Base-by-base conservation (phyloP, 2,888 invertebrate species). In the Petrolisthes cinctipes region DNA sequence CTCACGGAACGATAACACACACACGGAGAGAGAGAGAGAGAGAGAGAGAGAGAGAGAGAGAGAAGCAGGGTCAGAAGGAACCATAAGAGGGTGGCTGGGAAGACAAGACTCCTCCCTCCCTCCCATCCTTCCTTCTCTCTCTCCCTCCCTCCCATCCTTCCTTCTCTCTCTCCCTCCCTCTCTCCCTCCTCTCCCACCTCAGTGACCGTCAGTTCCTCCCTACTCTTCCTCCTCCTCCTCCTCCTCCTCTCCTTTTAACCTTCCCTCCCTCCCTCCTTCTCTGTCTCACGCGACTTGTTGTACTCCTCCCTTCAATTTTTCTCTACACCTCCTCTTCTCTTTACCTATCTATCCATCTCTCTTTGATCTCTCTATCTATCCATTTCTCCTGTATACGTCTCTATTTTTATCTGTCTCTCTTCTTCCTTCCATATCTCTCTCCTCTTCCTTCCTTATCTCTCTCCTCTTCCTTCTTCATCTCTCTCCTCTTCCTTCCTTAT, bases 181-280 rank as follows among this genome's bases (percentile, higher is more conserved):
- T 9, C 23, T 1, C 1, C 14, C 61, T 61, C 37, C 20, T 20
- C 56, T 23, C 57, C 57, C 66, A n/a, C 2, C n/a, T 6, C 81
- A 9, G 56, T 20, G n/a, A 14, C 57, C 23, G n/a, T 5, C 14
- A 4, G n/a, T 23, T 54, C 80, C 5, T 17, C 57, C 20, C 56
- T 5, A 2, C 23, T 61, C 61, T 14, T 61, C 6, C 61, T 61
- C n/a, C n/a, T n/a, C n/a, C n/a, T n/a, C n/a, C n/a, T n/a, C n/a
- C n/a, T n/a, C n/a, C n/a, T 9, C 14, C 61, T 61, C 61, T 61
- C 14, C 61, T 9, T 61, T 61, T 9, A 6, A 61, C 6, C 14
- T 61, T 9, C 61, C n/a, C 71, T 71, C 71, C n/a, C 71, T 71
- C 71, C n/a, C 71, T 71, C 71, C n/a, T n/a, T 71, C 71, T 71